Evolutionary conservation across 2,113 vertebrate genomes (phyloP).

Genomic region (Eonycteris spelaea): DNA sequence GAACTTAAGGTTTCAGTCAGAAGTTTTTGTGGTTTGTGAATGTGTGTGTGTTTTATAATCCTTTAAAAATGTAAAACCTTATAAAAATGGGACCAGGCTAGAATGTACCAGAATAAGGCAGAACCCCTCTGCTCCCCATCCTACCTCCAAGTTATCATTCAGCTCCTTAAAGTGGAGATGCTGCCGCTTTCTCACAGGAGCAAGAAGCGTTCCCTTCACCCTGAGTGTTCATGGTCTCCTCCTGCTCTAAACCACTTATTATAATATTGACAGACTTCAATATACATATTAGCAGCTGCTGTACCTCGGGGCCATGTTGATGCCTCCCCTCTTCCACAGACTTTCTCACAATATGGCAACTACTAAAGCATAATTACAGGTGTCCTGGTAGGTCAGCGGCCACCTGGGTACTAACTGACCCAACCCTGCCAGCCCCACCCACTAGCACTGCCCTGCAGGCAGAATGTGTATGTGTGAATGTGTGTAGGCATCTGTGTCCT

Average conservation of each 20-base stretch:
- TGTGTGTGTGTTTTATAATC: background rate
- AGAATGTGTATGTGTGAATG: background rate
- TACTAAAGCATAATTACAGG: too few species aligned
- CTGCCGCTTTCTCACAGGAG: background rate
- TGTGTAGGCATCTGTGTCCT: background rate
- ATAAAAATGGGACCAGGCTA: background rate
- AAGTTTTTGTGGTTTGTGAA: background rate
- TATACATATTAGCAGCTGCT: background rate
- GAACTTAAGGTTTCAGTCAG: background rate
- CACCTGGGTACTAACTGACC: background rate
- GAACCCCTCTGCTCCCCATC: background rate
- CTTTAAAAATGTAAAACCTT: background rate
- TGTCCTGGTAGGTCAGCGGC: background rate
- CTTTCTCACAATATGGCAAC: background rate
- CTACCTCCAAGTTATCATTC: background rate
- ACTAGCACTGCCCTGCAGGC: too few species aligned
- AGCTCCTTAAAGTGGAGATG: background rate
- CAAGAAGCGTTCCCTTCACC: background rate
- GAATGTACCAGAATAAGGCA: background rate
- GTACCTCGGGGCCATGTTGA: background rate
- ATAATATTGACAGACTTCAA: background rate
- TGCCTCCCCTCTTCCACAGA: background rate
- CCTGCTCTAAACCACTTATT: background rate
- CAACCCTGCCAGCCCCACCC: background rate
- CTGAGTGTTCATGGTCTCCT: background rate